These are phyloP conservation scores for Epirrita christyi DNA, from an alignment of 2,888 invertebrate species.

Conservation along the genomic window DNA sequence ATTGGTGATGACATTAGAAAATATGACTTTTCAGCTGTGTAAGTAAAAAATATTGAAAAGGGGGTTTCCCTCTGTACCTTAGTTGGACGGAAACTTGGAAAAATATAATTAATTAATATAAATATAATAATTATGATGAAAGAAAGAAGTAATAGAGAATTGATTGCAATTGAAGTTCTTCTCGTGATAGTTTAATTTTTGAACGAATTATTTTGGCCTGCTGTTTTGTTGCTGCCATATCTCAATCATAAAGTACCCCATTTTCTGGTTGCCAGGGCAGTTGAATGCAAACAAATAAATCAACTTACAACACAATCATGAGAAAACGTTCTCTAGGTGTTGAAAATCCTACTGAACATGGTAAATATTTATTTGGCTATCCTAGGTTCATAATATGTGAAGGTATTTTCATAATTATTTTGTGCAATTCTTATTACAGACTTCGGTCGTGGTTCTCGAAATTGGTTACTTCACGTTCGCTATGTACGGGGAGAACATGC, in stretches of 20 bases:
- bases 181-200: not conserved
- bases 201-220: slow-evolving; percentile 9
- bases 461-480: slow-evolving; percentile 75
- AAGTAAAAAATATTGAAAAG: too few relatives aligned
- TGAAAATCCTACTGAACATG: slow-evolving; percentile 39
- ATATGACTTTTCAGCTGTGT: too few relatives aligned
- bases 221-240: slow-evolving; percentile 17
- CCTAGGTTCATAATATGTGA: not conserved
- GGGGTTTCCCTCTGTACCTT: too few relatives aligned
- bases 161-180: too few relatives aligned
- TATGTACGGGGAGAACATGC: slow-evolving; percentile 76
- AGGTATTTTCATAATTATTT: too few relatives aligned
- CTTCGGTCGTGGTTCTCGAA: slow-evolving; percentile 58
- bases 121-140: too few relatives aligned
- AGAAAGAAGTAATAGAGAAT: too few relatives aligned
- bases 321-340: slow-evolving; percentile 38
- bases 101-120: too few relatives aligned
- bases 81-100: too few relatives aligned
- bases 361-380: slow-evolving; percentile 25
- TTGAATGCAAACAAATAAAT: slow-evolving; percentile 24
- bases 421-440: slow-evolving; percentile 44
- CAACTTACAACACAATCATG: slow-evolving; percentile 27
- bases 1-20: too few relatives aligned
- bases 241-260: not conserved
- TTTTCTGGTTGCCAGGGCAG: slow-evolving; percentile 40